Evolutionary conservation across 2,797 vertebrate genomes (phyloP), one percentile per base, ranked within the genome.

Genomic region (Rhodeus uyekii): DNA sequence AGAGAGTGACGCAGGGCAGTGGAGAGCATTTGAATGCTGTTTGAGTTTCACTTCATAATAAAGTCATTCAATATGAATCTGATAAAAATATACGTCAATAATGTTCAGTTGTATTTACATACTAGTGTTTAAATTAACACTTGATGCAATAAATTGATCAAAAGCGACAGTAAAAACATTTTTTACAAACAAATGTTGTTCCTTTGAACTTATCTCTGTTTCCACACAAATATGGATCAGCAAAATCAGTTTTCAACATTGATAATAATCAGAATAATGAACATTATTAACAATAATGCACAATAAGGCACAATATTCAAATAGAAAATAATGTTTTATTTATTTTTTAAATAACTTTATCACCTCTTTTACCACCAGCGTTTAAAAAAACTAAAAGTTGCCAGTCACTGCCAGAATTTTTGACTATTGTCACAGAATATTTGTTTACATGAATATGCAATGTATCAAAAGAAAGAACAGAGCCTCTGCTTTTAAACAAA

Each of bases 21-120:
- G 42, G 18, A 24, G 61, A 44, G 18, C 0, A 81, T 74, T 81
- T 81, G 60, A 81, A 81, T 81, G 60, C 16, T 42, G 61, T 67
- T 53, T 50, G 50, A 1, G 24, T 75, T 65, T 53, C 18, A 8
- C n/a, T 29, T 67, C 18, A 38, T 53, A 38, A 50, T 64, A 65
- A 53, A 22, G 39, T n/a, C 4, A 18, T 48, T 64, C 9, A 50
- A 78, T 36, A 34, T 58, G 55, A n/a, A n/a, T n/a, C n/a, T n/a
- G n/a, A 27, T 24, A 24, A 12, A 55, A 9, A 24, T 1, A 55
- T 58, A 3, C 24, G n/a, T 58, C 12, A 13, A 6, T 13, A 58
- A 58, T 24, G 10, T 24, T 24, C 53, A 55, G 53, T 24, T 55
- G 50, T 2, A 19, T 48, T 0, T 50, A 8, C 48, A 50, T 7